Base-by-base conservation (phyloP, 2,797 vertebrate species). In the Macrochelys suwanniensis region DNA sequence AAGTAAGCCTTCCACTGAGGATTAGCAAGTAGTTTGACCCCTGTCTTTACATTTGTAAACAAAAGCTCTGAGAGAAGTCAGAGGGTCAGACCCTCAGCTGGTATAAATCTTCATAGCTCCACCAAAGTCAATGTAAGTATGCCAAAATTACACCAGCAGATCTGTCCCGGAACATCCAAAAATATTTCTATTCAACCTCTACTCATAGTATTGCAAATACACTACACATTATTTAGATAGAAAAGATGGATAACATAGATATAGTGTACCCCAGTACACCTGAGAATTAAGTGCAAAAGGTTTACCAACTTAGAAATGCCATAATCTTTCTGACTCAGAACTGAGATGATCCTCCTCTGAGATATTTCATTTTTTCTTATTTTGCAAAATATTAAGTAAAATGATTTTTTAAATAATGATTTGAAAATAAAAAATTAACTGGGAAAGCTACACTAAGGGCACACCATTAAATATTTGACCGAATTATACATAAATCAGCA, bases 401-500 rank as follows among this genome's bases (percentile, higher is more conserved):
- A 50, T 56, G 13, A 77, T 86, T 61, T 31, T 57, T 42, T 2
- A n/a, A 74, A 13, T 31, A 1, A 33, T 84, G 37, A 50, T 28
- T 1, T 59, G 7, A 21, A 53, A 81, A 85, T 13, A 17, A 71
- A 2, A 26, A 93, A 91, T 3, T n/a, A 89, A 80, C 50, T 11
- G 80, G 15, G n/a, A 84, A 61, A 42, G 78, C 21, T 53, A 54
- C 5, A 87, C 31, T n/a, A 57, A 78, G n/a, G 65, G 17, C n/a
- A 89, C 56, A 68, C 3, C 37, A 71, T 68, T 57, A 95, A 90
- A 71, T 82, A 23, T 45, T 89, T 95, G 53, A 88, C 26, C 91
- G 92, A 92, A 90, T 83, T 93, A 96, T 93, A 76, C 76, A 77
- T 87, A 94, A 96, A 79, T 88, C 89, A 91, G 12, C 42, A 89